These are phyloP conservation scores for Caloenas nicobarica DNA, from an alignment of 2,113 vertebrate species.

Conservation along the genomic window DNA sequence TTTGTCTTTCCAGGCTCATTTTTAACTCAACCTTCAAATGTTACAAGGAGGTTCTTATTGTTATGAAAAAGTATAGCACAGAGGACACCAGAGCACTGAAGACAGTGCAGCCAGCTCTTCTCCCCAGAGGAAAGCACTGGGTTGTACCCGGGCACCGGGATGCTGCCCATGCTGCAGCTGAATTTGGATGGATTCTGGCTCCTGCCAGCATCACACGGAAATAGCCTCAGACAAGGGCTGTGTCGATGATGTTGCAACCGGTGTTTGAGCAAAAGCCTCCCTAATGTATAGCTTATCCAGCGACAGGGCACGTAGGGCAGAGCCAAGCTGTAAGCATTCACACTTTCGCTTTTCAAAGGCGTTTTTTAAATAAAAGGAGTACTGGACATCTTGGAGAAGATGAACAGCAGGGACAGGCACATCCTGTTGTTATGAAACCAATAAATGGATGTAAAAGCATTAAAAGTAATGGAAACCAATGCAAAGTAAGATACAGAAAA, in stretches of 20 bases:
- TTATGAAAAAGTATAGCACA: neutral
- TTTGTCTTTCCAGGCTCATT: neutral
- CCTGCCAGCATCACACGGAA: accelerated
- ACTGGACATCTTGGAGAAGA: neutral
- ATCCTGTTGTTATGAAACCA: neutral
- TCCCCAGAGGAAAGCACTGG: neutral
- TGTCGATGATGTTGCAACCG: accelerated
- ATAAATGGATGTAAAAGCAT: neutral
- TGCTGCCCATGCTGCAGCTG: neutral
- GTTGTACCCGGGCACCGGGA: neutral
- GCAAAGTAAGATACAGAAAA: neutral
- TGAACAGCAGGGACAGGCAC: neutral
- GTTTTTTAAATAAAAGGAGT: neutral
- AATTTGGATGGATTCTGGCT: neutral
- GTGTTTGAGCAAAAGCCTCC: neutral
- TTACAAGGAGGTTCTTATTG: neutral
- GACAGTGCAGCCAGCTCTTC: neutral
- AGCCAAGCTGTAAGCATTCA: neutral
- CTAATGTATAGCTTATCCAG: no score
- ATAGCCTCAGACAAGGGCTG: neutral
- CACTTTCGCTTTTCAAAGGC: neutral
- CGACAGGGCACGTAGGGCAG: neutral
- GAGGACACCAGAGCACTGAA: neutral
- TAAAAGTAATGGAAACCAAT: neutral
- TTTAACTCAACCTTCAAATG: neutral